Conservation (phyloP, 2,797 vertebrate species). For the Hipposideros larvatus region DNA sequence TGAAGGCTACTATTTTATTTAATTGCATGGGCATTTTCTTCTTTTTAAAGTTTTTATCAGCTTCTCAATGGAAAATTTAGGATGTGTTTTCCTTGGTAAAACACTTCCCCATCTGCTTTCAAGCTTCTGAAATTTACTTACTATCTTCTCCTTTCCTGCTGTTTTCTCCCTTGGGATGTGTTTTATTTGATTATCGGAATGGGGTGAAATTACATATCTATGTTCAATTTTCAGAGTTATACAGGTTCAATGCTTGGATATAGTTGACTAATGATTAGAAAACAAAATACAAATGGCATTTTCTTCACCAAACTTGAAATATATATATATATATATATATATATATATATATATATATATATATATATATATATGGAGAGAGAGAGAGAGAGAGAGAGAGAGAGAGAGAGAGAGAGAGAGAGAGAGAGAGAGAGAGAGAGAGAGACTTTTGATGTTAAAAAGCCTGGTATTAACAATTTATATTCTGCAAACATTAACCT, state of each 20-base stretch:
- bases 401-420: no score
- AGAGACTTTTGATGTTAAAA: neutral
- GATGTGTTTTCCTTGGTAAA: neutral
- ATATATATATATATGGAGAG: no score
- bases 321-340: neutral
- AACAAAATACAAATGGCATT: neutral
- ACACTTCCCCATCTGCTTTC: neutral
- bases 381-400: no score
- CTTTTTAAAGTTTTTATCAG: neutral
- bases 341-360: no score
- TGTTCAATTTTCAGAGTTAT: neutral
- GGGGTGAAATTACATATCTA: neutral
- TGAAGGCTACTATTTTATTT: neutral
- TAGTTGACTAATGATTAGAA: neutral
- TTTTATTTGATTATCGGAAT: neutral
- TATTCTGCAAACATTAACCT: neutral
- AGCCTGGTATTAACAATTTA: neutral
- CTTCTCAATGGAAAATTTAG: neutral
- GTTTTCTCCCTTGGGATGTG: neutral
- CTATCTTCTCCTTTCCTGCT: neutral
- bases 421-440: neutral
- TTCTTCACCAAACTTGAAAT: neutral
- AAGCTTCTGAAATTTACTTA: neutral
- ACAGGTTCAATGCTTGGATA: neutral
- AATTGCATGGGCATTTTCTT: neutral